Base-by-base conservation (phyloP, 2,797 vertebrate species). In the Artibeus jamaicensis region DNA sequence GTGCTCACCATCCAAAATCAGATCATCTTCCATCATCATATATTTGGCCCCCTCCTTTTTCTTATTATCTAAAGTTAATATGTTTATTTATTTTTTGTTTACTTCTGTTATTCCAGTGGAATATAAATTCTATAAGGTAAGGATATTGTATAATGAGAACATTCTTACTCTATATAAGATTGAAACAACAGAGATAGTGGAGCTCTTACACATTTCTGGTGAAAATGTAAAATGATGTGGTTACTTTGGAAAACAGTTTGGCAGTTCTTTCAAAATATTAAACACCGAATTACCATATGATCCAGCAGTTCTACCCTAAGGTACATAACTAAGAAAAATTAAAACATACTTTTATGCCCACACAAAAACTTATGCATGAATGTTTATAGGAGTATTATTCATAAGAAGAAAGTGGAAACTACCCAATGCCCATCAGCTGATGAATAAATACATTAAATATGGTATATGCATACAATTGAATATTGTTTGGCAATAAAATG, bases 351-450 rank as follows among this genome's bases (percentile, higher is more conserved):
- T n/a, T 14, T 65, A n/a, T 62, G 73, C 39, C 12, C 48, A 7
- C 8, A 32, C 4, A 46, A 82, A 81, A 92, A 76, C 21, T 74
- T 85, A 16, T 71, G 29, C n/a, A 68, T 26, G 71, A 10, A 48
- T 85, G 15, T 96, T 96, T 88, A 57, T 68, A 89, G 48, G 22
- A 93, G 10, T 18, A 24, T 91, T 65, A 82, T 78, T 92, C 42
- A 32, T 77, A 77, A 81, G 19, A 29, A 86, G 37, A 93, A 96
- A 81, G 21, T 71, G 29, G 26, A 94, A 92, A 67, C 14, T 70
- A 42, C n/a, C 34, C 11, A 85, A 74, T 55, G 32, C 81, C 10
- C 34, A 86, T 65, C 32, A 65, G 8, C 62, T 65, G 32, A n/a
- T n/a, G 32, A 65, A 65, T 65, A 32, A 65, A n/a, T 65, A n/a